Base-by-base conservation (phyloP, 2,113 vertebrate species). In the Gila orcuttii region DNA sequence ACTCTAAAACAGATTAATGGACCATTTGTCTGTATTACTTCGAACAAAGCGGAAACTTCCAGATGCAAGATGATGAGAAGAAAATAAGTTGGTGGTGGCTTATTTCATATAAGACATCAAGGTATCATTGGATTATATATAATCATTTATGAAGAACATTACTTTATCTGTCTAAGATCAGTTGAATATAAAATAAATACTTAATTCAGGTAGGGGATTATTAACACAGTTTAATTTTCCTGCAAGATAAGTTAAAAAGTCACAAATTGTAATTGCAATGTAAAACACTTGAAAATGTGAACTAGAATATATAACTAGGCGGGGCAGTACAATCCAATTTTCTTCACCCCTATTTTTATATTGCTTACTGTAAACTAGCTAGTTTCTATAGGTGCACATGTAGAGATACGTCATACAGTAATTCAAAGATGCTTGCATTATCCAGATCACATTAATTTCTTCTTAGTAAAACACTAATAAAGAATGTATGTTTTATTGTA, bases 11-110 rank as follows among this genome's bases (percentile, higher is more conserved):
- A 88, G 92, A 93, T 93, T 95, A 95, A 91, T 91, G 89, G 77
- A 86, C 92, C 92, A 94, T 95, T 95, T 94, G 92, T 94, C 91
- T 87, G 88, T 90, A 93, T 94, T 95, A 95, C 92, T 90, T 92
- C 88, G 78, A 79, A 73, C 83, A 39, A 88, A 91, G 89, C 75
- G 85, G 90, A 92, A 93, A 92, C 90, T 90, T 93, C 88, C 90
- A 89, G 13, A 36, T 88, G 88, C 89, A 85, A 88, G 87, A 92
- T 88, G 91, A 89, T 90, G 86, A 86, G 89, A 88, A 91, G 90
- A 88, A 93, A 91, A 88, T 94, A 94, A 93, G 92, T 91, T 47
- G 31, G 66, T 36, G 66, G 66, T 0, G 2, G 66, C 66, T 68
- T 68, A 36, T 17, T 68, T 68, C 31, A 68, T 4, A 68, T 19